Percentiles rank a stretch among this genome's conserved stretches.
phyloP scores from a whole-genome alignment of 2,888 invertebrate genomes.

The Keiferia lycopersicella region DNA sequence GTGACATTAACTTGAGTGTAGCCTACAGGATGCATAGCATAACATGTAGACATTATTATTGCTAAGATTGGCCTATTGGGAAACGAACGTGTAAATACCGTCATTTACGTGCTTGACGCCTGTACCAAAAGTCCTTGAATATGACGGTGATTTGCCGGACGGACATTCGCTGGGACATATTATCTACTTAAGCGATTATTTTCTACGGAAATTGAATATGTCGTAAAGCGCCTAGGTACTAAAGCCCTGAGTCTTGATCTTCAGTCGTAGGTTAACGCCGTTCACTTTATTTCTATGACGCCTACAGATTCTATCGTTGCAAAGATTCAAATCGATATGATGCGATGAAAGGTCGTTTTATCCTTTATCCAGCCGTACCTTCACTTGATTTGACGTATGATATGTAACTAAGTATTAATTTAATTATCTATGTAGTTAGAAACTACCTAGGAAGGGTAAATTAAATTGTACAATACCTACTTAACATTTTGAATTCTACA shows the following conservation, averaged over 20 bases:
- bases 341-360: too few relatives aligned
- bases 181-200: not conserved
- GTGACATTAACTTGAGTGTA: constrained; percentile 25
- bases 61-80: constrained; percentile 37
- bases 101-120: constrained; percentile 30
- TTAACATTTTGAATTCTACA: too few relatives aligned
- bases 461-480: too few relatives aligned
- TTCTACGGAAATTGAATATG: constrained; percentile 5
- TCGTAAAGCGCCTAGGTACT: not conserved
- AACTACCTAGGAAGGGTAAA: too few relatives aligned
- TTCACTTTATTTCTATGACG: not conserved
- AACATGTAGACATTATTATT: constrained; percentile 28
- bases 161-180: constrained; percentile 3
- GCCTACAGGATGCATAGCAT: constrained; percentile 21
- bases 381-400: too few relatives aligned
- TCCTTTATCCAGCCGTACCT: too few relatives aligned
- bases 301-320: not conserved
- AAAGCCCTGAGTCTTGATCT: not conserved
- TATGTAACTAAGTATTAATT: too few relatives aligned
- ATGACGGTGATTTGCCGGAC: not conserved
- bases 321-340: not conserved
- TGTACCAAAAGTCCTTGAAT: constrained; percentile 33
- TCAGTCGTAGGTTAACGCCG: too few relatives aligned
- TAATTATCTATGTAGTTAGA: too few relatives aligned
- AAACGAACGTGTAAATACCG: constrained; percentile 35